Evolutionary conservation across 2,888 invertebrate species (phyloP).

Genomic region (Odontothrips loti): DNA sequence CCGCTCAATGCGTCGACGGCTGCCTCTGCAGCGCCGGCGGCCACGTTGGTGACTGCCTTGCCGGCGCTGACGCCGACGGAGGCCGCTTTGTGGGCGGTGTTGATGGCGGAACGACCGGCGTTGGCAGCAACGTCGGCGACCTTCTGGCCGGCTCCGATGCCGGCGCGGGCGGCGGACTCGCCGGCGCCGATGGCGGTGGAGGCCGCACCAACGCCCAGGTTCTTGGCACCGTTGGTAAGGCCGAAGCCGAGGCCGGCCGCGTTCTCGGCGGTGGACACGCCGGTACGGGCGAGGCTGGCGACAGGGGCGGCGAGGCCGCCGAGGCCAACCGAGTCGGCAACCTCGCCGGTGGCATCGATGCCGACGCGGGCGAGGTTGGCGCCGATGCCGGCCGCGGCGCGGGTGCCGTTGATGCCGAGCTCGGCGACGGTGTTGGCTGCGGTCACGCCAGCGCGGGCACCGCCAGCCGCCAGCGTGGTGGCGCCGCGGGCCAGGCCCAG

Average conservation of each 20-base stretch:
- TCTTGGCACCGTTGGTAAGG: not conserved
- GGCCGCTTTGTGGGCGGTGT: not conserved
- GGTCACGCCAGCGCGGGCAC: not conserved
- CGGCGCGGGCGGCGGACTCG: not conserved
- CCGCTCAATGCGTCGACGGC: not conserved
- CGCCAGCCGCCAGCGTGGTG: not conserved
- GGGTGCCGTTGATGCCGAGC: not conserved
- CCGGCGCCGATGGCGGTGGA: not conserved
- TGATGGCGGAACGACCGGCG: not conserved
- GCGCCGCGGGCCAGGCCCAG: constrained; percentile 14
- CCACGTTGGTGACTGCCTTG: not conserved
- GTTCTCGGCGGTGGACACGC: not conserved
- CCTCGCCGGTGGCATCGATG: not conserved
- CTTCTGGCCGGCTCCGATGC: not conserved
- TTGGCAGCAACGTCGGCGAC: not conserved
- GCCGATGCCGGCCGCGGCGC: constrained; percentile 11
- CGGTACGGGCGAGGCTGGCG: not conserved
- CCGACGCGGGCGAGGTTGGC: not conserved
- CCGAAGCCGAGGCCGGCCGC: not conserved
- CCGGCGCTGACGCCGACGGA: not conserved
- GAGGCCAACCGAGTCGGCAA: not conserved
- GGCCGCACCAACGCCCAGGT: not conserved
- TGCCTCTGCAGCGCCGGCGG: not conserved
- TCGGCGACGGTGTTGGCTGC: not conserved
- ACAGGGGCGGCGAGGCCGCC: not conserved